phyloP scores from a whole-genome alignment of 2,797 vertebrate species.

The Rhinella marina region DNA sequence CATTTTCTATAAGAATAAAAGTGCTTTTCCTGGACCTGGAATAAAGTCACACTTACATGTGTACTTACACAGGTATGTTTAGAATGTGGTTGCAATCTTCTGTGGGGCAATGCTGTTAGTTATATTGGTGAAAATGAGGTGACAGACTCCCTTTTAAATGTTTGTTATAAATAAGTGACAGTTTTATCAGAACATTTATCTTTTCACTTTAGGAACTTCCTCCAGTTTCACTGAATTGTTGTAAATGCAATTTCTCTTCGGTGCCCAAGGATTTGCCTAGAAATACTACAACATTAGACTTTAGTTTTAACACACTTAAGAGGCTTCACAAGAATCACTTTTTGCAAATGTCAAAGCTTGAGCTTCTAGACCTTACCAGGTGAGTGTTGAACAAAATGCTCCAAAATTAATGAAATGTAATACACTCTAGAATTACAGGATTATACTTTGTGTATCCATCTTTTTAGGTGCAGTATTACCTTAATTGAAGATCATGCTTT shows the following conservation, averaged over 20 bases:
- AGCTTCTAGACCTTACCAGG: conserved; percentile 73
- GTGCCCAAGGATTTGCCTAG: conserved; percentile 70
- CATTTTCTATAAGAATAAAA: too few species aligned
- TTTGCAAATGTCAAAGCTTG: conserved; percentile 68
- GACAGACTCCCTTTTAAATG: too few species aligned
- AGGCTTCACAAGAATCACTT: conserved; percentile 68
- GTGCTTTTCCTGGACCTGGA: too few species aligned
- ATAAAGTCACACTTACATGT: too few species aligned
- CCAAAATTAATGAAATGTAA: neutral
- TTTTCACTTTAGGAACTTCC: conserved; percentile 71
- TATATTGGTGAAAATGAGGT: too few species aligned
- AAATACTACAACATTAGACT: conserved; percentile 70
- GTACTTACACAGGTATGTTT: too few species aligned
- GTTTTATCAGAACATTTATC: neutral
- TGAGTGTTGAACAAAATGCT: neutral
- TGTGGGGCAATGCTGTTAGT: too few species aligned
- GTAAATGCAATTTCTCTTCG: conserved; percentile 65
- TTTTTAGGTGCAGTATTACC: conserved; percentile 72
- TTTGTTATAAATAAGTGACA: neutral
- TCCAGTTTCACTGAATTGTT: conserved; percentile 69
- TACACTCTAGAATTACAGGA: neutral
- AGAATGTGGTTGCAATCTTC: too few species aligned
- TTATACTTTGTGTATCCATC: conserved; percentile 15
- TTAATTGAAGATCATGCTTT: conserved; percentile 76
- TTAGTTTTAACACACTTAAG: conserved; percentile 76